Conservation (phyloP, 92 coral and sea anemone genomes). For the Umimayanthus kanabou region DNA sequence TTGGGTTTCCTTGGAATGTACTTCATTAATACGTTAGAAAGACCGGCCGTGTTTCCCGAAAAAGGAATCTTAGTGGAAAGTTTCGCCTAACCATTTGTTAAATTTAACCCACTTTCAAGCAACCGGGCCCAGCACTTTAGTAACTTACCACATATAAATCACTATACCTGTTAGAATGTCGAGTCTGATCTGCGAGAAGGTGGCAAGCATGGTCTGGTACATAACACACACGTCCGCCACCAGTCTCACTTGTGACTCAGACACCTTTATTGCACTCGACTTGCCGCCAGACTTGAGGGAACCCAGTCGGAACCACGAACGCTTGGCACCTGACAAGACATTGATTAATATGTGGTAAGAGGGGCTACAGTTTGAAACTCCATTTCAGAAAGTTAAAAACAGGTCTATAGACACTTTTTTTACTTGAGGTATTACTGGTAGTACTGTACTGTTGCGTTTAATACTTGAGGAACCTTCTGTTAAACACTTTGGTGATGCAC, state of each 20-base stretch:
- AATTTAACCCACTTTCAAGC: too few relatives aligned
- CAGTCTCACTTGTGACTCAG: constrained; percentile 74
- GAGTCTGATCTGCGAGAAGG: constrained; percentile 89
- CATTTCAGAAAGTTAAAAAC: not conserved
- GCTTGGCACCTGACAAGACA: constrained; percentile 59
- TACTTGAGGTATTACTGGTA: not conserved
- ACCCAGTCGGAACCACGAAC: constrained; percentile 73
- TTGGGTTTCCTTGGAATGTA: too few relatives aligned
- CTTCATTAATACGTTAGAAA: too few relatives aligned
- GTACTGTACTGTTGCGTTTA: not conserved
- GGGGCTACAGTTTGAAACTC: not conserved
- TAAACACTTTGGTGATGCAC: not conserved
- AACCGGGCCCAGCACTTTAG: too few relatives aligned
- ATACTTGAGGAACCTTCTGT: not conserved
- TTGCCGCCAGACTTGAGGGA: constrained; percentile 58
- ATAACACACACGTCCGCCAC: constrained; percentile 89
- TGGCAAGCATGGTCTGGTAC: constrained; percentile 82
- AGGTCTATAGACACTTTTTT: too few relatives aligned
- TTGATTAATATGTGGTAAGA: not conserved
- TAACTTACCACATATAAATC: too few relatives aligned
- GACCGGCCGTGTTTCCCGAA: too few relatives aligned
- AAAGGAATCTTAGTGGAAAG: too few relatives aligned
- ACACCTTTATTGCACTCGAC: constrained; percentile 58
- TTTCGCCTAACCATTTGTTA: too few relatives aligned
- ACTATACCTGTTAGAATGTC: constrained; percentile 88